Base-by-base conservation (phyloP, 2,888 invertebrate genomes). In the Glaucopsyche alexis region DNA sequence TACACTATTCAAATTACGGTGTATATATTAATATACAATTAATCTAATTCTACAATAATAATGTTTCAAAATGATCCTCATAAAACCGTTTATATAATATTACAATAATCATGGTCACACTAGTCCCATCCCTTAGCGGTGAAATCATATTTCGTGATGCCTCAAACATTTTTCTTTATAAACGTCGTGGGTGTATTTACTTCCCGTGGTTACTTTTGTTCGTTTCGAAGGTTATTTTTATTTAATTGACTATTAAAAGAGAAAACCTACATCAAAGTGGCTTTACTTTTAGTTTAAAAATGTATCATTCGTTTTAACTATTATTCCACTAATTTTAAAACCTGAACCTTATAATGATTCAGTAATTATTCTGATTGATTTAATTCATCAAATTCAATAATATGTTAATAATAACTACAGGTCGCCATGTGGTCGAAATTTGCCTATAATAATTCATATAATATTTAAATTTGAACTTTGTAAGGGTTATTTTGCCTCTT, bases 121-220 rank as follows among this genome's bases (percentile, higher is more conserved):
- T 77, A 84, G 45, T 19, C 29, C 71, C 78, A 80, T 80, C 84
- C 82, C 84, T 83, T 83, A 84, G 82, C 80, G 82, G 74, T 65
- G 71, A 81, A 80, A 81, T 81, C 79, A 81, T 83, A 86, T 86
- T 87, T 84, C 83, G 84, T 85, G 84, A 87, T 84, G 82, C 80
- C 80, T 78, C 76, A 80, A 85, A 83, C 87, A 88, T 89, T 88
- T 87, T 88, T 88, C 88, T 85, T 88, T 87, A 88, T 88, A 86
- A 86, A 84, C 81, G 82, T 82, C 77, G 79, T 79, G 78, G 82
- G 81, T 79, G 78, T 78, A 79, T 77, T 72, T 50, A 73, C 72
- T 38, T 11, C 64, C 64, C 19, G 42, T n/a, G 64, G 72, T 74
- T 74, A 71, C 66, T 71, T 71, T 66, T 29, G 71, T 71, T 71